phyloP scores from a whole-genome alignment of 2,888 invertebrate species.

The Drosophila melanosoma region DNA sequence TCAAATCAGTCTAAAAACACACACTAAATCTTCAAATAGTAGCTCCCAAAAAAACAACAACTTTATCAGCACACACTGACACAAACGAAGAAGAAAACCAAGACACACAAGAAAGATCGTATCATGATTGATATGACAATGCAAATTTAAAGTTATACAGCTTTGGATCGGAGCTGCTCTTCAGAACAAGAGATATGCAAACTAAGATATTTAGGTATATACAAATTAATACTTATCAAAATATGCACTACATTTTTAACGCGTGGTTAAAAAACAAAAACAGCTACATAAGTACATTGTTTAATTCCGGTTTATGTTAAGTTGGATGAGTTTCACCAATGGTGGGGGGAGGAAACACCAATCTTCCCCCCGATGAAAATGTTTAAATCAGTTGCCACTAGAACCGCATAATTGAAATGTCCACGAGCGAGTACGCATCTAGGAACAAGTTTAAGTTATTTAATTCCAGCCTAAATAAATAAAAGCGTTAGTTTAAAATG shows the following conservation, averaged over 20 bases:
- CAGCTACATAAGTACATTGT: constrained; percentile 40
- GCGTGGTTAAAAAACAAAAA: constrained; percentile 64
- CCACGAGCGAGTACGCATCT: constrained; percentile 53
- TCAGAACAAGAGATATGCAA: constrained; percentile 59
- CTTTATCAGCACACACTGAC: constrained; percentile 16
- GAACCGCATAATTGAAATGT: constrained; percentile 62
- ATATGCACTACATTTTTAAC: constrained; percentile 72
- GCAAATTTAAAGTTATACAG: constrained; percentile 58
- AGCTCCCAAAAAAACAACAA: constrained; percentile 23
- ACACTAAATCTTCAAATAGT: constrained; percentile 4
- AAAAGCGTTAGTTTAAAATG: constrained; percentile 77
- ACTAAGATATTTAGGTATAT: constrained; percentile 72
- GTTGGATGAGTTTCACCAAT: constrained; percentile 39
- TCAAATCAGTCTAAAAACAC: constrained; percentile 17
- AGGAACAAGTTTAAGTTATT: constrained; percentile 78
- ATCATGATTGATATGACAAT: constrained; percentile 37
- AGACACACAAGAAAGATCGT: constrained; percentile 14
- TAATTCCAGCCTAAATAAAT: constrained; percentile 80
- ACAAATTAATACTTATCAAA: constrained; percentile 64
- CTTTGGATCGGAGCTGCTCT: constrained; percentile 44
- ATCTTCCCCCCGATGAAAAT: constrained; percentile 8
- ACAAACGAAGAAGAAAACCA: constrained; percentile 8
- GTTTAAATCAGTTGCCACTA: constrained; percentile 65
- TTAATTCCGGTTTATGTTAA: constrained; percentile 67
- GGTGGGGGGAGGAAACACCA: neutral